These are phyloP conservation scores for Phainopepla nitens DNA, from an alignment of 2,113 vertebrate genomes.

Conservation along the genomic window DNA sequence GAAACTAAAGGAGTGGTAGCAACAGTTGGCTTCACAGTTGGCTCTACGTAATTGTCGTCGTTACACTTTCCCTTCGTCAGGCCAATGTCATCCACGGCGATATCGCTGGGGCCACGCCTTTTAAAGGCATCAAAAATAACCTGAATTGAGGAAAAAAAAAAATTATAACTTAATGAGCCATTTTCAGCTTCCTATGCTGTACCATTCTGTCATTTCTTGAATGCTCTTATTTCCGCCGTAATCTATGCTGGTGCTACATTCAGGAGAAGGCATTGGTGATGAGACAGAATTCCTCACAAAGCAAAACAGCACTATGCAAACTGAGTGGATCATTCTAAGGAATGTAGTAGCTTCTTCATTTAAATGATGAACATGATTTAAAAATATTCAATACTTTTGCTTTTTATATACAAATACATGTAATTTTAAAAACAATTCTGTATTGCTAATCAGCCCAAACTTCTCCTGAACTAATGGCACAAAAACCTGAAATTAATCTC, in stretches of 20 bases:
- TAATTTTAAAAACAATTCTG: not conserved
- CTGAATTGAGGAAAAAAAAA: constrained; percentile 61
- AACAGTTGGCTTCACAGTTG: constrained; percentile 76
- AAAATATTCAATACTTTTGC: not conserved
- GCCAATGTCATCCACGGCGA: constrained; percentile 87
- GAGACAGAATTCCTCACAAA: not conserved
- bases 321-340: not conserved
- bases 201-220: not conserved
- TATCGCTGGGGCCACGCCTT: constrained; percentile 67
- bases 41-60: constrained; percentile 73
- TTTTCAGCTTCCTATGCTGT: fast-evolving
- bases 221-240: not conserved
- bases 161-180: not conserved
- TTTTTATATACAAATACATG: not conserved
- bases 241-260: not conserved
- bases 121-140: constrained; percentile 84
- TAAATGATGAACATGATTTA: not conserved
- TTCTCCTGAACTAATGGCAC: not conserved
- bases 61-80: constrained; percentile 76
- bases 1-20: constrained; percentile 65
- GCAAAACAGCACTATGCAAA: not conserved
- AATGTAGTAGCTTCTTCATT: not conserved
- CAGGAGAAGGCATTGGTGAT: not conserved
- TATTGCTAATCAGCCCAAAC: not conserved
- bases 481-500: not conserved